phyloP scores from a whole-genome alignment of 2,888 invertebrate species.

The Platycnemis pennipes region DNA sequence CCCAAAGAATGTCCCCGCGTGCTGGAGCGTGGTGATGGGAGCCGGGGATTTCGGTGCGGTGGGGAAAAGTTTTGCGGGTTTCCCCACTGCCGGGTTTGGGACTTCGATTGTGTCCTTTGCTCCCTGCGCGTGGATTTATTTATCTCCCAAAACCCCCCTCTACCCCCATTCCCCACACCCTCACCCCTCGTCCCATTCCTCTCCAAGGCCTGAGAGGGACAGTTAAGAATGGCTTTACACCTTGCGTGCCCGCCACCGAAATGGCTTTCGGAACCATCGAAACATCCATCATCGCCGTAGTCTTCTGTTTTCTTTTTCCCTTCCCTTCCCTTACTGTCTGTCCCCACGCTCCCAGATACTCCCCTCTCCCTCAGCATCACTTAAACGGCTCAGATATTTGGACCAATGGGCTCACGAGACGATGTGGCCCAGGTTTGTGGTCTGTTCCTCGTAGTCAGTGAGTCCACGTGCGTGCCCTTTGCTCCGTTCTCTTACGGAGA shows the following conservation, averaged over 20 bases:
- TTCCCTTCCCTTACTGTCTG: background rate
- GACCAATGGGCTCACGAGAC: background rate
- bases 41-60: background rate
- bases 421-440: background rate
- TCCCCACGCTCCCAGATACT: background rate
- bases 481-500: too few species aligned
- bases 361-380: background rate
- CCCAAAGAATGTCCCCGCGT: background rate
- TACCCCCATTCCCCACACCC: background rate
- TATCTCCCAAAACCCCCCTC: background rate
- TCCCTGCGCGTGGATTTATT: background rate
- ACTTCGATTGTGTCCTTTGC: slow-evolving; percentile 6
- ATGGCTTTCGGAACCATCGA: background rate
- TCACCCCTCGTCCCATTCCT: background rate
- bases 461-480: too few species aligned
- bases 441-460: too few species aligned
- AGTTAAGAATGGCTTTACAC: slow-evolving; percentile 28
- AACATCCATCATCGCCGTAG: background rate
- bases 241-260: background rate
- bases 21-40: too few species aligned
- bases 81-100: background rate
- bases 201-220: background rate
- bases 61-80: slow-evolving; percentile 5
- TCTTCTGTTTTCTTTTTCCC: background rate
- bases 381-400: background rate